Percentiles rank a stretch among this genome's conserved stretches.
phyloP scores from a whole-genome alignment of 2,888 invertebrate species.

The Zygothrica quintamaculata region DNA sequence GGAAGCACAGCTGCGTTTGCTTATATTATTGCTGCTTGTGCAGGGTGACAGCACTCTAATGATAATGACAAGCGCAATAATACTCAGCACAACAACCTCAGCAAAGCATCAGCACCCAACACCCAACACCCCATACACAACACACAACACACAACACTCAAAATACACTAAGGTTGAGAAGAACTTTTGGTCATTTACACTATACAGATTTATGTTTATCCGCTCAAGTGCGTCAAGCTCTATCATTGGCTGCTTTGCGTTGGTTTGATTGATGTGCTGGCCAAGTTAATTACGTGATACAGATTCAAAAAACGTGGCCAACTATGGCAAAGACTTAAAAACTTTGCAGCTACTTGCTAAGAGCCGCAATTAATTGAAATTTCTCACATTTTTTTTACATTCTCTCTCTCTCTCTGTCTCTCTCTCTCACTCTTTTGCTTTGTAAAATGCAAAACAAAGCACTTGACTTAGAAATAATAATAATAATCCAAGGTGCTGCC shows the following conservation, averaged over 20 bases:
- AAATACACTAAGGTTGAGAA: conserved; percentile 21
- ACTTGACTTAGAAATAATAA: conserved; percentile 53
- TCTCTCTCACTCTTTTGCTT: no score
- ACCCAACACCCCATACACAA: not conserved
- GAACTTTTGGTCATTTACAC: conserved; percentile 71
- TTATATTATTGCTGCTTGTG: conserved; percentile 33
- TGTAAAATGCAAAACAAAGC: conserved; percentile 49
- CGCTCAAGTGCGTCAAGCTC: conserved; percentile 60
- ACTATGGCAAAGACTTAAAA: conserved; percentile 51
- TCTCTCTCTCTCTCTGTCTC: no score
- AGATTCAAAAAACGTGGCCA: conserved; percentile 47
- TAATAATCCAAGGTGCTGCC: conserved; percentile 50
- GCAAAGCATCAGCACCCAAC: conserved; percentile 13
- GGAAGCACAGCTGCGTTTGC: conserved; percentile 59
- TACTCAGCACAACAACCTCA: conserved; percentile 52
- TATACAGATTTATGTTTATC: conserved; percentile 75
- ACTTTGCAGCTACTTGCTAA: conserved; percentile 50
- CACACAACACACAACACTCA: not conserved
- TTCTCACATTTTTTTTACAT: conserved; percentile 17
- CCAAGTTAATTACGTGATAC: conserved; percentile 76
- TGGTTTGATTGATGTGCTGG: conserved; percentile 72
- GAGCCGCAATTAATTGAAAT: conserved; percentile 76
- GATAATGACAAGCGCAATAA: conserved; percentile 78
- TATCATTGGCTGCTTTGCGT: conserved; percentile 21
- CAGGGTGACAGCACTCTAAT: conserved; percentile 59